Percentiles rank a stretch among this genome's conserved stretches.
Evolutionary conservation across 2,888 invertebrate genomes (phyloP).

Genomic region (Hirtodrosophila confusa): DNA sequence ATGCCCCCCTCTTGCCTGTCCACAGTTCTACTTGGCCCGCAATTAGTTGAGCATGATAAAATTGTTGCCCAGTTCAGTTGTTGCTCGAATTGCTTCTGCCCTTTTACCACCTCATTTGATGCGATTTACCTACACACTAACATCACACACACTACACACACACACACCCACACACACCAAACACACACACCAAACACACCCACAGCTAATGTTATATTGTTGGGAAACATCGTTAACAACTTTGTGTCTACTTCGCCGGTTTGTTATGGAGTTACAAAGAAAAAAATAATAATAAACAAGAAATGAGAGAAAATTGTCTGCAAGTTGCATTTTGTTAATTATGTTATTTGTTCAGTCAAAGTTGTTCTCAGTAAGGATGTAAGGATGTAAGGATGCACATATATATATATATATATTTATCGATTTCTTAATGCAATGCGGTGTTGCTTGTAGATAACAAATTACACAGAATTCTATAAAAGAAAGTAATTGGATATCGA

Average conservation of each 20-base stretch:
- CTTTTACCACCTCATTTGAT: slow-evolving; percentile 66
- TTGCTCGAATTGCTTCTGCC: slow-evolving; percentile 35
- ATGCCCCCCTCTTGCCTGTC: slow-evolving; percentile 1
- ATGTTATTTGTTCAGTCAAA: too few relatives aligned
- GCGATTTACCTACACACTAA: slow-evolving; percentile 59
- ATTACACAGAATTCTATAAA: too few relatives aligned
- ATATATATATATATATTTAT: too few relatives aligned
- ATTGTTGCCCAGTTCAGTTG: slow-evolving; percentile 57
- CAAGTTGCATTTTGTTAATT: too few relatives aligned
- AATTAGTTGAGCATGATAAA: slow-evolving; percentile 75
- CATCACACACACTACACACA: slow-evolving; percentile 6
- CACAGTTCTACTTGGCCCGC: slow-evolving; percentile 33
- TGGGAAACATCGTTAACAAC: slow-evolving; percentile 39
- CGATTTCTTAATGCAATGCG: too few relatives aligned
- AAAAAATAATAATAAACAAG: slow-evolving; percentile 12
- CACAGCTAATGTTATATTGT: slow-evolving; percentile 38
- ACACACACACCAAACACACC: slow-evolving; percentile 4
- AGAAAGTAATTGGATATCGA: too few relatives aligned
- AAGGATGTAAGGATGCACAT: too few relatives aligned
- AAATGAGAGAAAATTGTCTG: not conserved
- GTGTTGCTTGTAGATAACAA: too few relatives aligned
- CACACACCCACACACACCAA: not conserved
- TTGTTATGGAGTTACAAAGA: not conserved
- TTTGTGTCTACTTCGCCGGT: too few relatives aligned
- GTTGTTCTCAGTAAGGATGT: too few relatives aligned